Evolutionary conservation across 2,888 invertebrate species (phyloP), one percentile per base, ranked within the genome.

Genomic region (Sthenelais limicola): DNA sequence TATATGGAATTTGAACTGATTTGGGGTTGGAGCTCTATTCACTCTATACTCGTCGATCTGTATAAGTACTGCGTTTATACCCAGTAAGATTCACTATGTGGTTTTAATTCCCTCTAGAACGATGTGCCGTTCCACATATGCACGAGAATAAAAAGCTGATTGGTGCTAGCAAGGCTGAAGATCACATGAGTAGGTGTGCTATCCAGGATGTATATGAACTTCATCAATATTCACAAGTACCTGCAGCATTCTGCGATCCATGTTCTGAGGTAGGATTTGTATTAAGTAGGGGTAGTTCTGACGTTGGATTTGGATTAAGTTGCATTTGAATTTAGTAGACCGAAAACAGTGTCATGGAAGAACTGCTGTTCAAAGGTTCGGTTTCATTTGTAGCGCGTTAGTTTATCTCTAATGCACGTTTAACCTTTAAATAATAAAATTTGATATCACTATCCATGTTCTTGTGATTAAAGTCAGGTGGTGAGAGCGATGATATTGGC

Each of bases 101-200:
- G 21, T 26, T 21, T 62, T 4, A 12, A 9, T 56, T 5, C 7
- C 21, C 21, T 62, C 3, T 47, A 77, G 77, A 80, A 26, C 74
- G 81, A 12, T 82, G 80, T 78, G 82, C 82, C 38, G 84, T 86
- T 7, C 76, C 85, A 0, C 85, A 86, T 73, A 80, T 81, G 0
- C 85, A 85, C 71, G 73, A 81, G 70, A 86, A 86, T 73, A 76
- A 78, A n/a, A 76, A 82, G 38, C 75, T 87, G 33, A 79, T 86
- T 38, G 86, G 86, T 12, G 79, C 80, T 43, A 84, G 84, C 74
- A 76, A 79, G 21, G 85, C 83, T 0, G 87, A 87, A 74, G 85
- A 87, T 71, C 84, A 86, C 79, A 85, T 87, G 83, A 80, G 82
- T 1, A 78, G 79, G 28, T 83, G 84, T 80, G 87, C 87, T n/a